Conservation (phyloP, 2,888 invertebrate species). For the Drosophila atripex region DNA sequence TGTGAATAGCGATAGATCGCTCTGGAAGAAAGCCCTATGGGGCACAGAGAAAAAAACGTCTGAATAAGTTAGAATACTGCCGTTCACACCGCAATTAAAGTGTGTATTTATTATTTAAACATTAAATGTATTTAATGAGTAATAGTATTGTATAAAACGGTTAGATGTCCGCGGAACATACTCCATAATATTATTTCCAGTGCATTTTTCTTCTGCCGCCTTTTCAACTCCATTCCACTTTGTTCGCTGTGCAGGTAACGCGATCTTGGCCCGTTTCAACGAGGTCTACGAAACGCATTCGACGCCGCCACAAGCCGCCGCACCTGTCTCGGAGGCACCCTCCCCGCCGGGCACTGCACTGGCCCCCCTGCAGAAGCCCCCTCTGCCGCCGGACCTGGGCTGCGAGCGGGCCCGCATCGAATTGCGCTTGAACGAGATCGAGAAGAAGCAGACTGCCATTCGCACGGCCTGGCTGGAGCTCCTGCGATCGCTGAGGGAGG, state of each 20-base stretch:
- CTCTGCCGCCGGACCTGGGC: slow-evolving; percentile 86
- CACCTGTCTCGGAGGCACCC: slow-evolving; percentile 31
- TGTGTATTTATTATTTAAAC: background rate
- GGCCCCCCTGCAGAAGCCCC: slow-evolving; percentile 45
- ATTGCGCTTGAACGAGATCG: slow-evolving; percentile 85
- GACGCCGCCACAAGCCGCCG: slow-evolving; percentile 47
- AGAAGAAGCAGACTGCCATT: slow-evolving; percentile 86
- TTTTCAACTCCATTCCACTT: slow-evolving; percentile 10
- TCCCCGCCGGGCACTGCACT: slow-evolving; percentile 11
- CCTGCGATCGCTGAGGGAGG: slow-evolving; percentile 86
- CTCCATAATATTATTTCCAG: slow-evolving; percentile 10
- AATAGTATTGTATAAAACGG: background rate
- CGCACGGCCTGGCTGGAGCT: slow-evolving; percentile 87
- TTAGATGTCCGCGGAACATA: too few species aligned
- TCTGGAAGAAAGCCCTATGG: slow-evolving; percentile 4
- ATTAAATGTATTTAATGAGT: background rate
- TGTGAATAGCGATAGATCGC: slow-evolving; percentile 16
- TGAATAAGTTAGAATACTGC: background rate
- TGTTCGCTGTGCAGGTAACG: slow-evolving; percentile 75
- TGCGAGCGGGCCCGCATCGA: slow-evolving; percentile 87
- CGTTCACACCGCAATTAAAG: background rate
- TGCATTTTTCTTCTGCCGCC: slow-evolving; percentile 8
- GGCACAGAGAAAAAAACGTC: background rate
- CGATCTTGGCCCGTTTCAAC: slow-evolving; percentile 82
- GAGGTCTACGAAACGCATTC: slow-evolving; percentile 79